Conservation (phyloP, 2,888 invertebrate species). For the Seira sanloemensis region DNA sequence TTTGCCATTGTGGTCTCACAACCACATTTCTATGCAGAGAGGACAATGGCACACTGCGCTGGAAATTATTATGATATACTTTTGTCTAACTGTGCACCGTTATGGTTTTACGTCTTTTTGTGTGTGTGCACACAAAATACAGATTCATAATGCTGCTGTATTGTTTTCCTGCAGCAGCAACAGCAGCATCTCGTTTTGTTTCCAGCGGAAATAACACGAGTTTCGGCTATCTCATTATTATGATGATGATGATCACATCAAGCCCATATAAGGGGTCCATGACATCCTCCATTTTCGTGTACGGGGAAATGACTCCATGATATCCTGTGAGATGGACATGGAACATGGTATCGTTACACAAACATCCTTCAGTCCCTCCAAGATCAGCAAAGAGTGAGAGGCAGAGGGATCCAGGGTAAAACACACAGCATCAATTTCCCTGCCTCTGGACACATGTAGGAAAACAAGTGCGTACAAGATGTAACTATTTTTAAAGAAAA, state of each 20-base stretch:
- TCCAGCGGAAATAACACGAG: constrained; percentile 50
- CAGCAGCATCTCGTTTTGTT: no score
- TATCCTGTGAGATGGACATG: not conserved
- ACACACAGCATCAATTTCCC: constrained; percentile 21
- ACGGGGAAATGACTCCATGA: not conserved
- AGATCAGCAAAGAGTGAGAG: no score
- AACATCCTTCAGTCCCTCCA: no score
- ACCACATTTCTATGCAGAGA: no score
- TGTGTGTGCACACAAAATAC: not conserved
- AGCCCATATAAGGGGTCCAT: no score
- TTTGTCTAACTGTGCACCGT: not conserved
- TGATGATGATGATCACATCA: no score
- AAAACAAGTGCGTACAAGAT: constrained; percentile 64
- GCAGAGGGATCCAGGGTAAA: no score
- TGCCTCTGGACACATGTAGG: constrained; percentile 59
- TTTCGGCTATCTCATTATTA: not conserved
- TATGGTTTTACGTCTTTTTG: constrained; percentile 6
- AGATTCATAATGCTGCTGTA: not conserved
- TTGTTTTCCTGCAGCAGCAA: not conserved
- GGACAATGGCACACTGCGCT: not conserved
- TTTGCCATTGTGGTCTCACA: constrained; percentile 2
- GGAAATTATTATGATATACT: not conserved
- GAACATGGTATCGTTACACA: no score
- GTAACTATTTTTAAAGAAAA: constrained; percentile 23
- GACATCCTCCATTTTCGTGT: no score